These are phyloP conservation scores for Carlito syrichta DNA, from an alignment of 2,113 vertebrate species.

Conservation along the genomic window DNA sequence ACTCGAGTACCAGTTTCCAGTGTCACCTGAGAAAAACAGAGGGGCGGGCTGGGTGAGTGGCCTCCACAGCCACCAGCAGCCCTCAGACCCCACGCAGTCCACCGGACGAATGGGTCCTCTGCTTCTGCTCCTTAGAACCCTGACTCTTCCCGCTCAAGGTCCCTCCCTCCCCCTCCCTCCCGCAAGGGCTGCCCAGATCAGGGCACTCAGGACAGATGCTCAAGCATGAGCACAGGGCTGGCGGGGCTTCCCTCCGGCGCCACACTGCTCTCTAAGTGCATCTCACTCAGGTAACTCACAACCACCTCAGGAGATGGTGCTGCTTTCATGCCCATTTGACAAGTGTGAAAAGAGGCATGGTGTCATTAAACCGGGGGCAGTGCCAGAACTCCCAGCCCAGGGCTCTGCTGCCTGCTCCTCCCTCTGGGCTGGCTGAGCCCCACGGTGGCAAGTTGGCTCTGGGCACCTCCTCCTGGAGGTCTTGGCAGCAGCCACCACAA, in stretches of 20 bases:
- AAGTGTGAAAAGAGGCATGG: not conserved
- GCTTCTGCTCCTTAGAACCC: not conserved
- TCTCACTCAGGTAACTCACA: not conserved
- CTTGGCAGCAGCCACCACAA: not conserved
- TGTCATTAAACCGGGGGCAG: not conserved
- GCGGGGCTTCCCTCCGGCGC: not conserved
- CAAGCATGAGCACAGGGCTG: too few species aligned
- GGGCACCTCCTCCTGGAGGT: not conserved
- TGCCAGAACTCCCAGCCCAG: not conserved
- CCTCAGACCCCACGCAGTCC: not conserved
- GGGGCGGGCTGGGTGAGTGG: not conserved
- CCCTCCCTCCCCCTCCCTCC: rapidly evolving
- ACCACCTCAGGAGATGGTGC: not conserved
- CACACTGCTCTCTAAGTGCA: not conserved
- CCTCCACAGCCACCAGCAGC: rapidly evolving
- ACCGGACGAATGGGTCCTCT: rapidly evolving
- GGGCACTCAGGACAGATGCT: too few species aligned
- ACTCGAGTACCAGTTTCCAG: slow-evolving; percentile 97
- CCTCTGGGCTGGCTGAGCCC: not conserved
- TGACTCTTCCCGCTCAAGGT: not conserved
- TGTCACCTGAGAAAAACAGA: slow-evolving; percentile 85
- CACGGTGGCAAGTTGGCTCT: not conserved
- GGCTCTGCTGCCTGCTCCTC: not conserved
- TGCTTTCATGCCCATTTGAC: not conserved
- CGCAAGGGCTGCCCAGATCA: too few species aligned